phyloP scores from a whole-genome alignment of 2,888 invertebrate species.

The Electrophaes corylata region DNA sequence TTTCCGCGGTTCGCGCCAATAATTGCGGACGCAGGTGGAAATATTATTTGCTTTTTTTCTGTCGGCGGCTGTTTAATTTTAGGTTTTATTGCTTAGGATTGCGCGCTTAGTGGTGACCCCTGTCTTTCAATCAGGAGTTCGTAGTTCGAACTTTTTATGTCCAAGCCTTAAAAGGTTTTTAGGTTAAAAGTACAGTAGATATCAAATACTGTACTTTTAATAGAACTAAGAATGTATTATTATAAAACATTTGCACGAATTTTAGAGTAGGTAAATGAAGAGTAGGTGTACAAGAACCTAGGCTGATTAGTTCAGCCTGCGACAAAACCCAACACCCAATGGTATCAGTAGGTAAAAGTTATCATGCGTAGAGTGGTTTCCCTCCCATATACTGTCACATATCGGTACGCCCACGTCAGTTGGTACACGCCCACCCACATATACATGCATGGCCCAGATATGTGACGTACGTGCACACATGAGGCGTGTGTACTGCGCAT shows the following conservation, averaged over 20 bases:
- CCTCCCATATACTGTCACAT: constrained; percentile 55
- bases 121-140: constrained; percentile 3
- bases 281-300: background rate
- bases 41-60: constrained; percentile 58
- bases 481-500: constrained; percentile 74
- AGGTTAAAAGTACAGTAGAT: no score
- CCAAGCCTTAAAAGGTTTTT: no score
- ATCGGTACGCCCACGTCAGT: constrained; percentile 64
- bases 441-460: constrained; percentile 56
- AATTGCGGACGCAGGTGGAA: constrained; percentile 81
- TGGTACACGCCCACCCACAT: constrained; percentile 64
- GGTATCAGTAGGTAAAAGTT: constrained; percentile 27
- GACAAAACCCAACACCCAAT: constrained; percentile 14
- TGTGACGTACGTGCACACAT: constrained; percentile 62
- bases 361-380: constrained; percentile 26
- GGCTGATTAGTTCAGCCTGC: background rate
- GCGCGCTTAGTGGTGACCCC: background rate
- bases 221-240: background rate
- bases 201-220: no score
- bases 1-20: constrained; percentile 80
- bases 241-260: no score
- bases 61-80: constrained; percentile 36
- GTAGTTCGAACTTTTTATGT: background rate
- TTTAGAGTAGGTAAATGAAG: background rate
- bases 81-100: constrained; percentile 43